Percentiles rank a stretch among this genome's conserved stretches.
Conservation (phyloP, 2,113 vertebrate genomes). For the Chloroceryle aenea region DNA sequence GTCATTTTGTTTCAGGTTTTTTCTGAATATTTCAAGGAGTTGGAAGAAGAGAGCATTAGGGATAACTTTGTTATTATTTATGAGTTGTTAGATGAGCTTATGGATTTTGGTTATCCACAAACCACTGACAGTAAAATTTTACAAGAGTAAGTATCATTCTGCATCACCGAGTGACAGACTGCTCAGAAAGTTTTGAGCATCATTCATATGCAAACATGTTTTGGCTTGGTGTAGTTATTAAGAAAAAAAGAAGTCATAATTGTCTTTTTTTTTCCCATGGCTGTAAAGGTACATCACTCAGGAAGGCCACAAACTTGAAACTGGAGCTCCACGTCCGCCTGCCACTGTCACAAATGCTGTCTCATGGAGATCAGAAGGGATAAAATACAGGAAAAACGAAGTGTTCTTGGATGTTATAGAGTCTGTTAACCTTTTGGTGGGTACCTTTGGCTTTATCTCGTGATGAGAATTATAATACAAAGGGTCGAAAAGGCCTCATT, state of each 20-base stretch:
- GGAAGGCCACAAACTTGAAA: constrained; percentile 98
- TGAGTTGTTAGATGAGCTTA: constrained; percentile 96
- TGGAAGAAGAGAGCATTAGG: constrained; percentile 98
- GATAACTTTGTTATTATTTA: constrained; percentile 99
- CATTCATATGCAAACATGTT: neutral
- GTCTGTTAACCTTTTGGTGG: constrained; percentile 97
- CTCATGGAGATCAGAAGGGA: constrained; percentile 98
- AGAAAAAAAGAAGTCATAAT: neutral
- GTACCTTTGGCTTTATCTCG: neutral
- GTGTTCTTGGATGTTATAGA: constrained; percentile 99
- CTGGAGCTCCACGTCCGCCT: constrained; percentile 94
- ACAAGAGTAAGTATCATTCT: constrained; percentile 89
- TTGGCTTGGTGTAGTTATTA: neutral
- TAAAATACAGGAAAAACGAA: constrained; percentile 98
- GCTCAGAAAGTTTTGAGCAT: neutral
- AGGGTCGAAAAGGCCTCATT: neutral
- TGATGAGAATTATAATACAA: neutral
- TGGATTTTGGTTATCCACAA: constrained; percentile 99
- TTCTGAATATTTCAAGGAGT: constrained; percentile 98
- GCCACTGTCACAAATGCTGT: constrained; percentile 98
- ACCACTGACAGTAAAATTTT: constrained; percentile 99
- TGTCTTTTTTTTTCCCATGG: neutral
- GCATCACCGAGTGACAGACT: neutral
- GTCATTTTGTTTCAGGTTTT: constrained; percentile 84
- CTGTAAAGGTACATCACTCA: constrained; percentile 94